Conservation (phyloP, 2,888 invertebrate species). For the Hyposoter didymator region DNA sequence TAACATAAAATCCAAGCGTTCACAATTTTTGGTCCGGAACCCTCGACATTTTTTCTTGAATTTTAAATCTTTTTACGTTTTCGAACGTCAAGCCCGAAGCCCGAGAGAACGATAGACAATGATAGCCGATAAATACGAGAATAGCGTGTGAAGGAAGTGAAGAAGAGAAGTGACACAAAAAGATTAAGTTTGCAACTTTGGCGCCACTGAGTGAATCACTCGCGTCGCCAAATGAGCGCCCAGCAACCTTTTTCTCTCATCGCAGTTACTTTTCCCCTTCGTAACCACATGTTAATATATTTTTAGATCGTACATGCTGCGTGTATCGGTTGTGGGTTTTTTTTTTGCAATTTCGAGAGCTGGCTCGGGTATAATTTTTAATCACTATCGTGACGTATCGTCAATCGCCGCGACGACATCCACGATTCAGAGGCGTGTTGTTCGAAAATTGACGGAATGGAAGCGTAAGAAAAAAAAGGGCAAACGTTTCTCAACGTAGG, state of each 20-base stretch:
- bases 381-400: background rate
- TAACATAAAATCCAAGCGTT: background rate
- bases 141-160: slow-evolving; percentile 58
- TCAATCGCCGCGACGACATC: background rate
- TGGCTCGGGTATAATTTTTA: background rate
- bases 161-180: slow-evolving; percentile 70
- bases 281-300: slow-evolving; percentile 18
- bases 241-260: slow-evolving; percentile 46
- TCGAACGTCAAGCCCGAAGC: background rate
- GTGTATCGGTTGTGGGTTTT: background rate
- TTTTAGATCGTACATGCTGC: slow-evolving; percentile 1
- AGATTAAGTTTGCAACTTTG: slow-evolving; percentile 73
- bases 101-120: background rate
- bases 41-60: background rate
- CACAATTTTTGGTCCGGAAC: background rate
- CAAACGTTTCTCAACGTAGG: background rate
- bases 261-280: background rate
- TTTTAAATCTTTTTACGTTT: background rate
- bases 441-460: background rate
- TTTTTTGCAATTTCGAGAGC: slow-evolving; percentile 5
- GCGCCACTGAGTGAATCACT: slow-evolving; percentile 77
- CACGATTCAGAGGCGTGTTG: background rate
- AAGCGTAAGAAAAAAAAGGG: background rate
- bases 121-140: slow-evolving; percentile 38
- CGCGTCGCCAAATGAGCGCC: slow-evolving; percentile 75